phyloP scores from a whole-genome alignment of 2,113 vertebrate species.

The Phainopepla nitens region DNA sequence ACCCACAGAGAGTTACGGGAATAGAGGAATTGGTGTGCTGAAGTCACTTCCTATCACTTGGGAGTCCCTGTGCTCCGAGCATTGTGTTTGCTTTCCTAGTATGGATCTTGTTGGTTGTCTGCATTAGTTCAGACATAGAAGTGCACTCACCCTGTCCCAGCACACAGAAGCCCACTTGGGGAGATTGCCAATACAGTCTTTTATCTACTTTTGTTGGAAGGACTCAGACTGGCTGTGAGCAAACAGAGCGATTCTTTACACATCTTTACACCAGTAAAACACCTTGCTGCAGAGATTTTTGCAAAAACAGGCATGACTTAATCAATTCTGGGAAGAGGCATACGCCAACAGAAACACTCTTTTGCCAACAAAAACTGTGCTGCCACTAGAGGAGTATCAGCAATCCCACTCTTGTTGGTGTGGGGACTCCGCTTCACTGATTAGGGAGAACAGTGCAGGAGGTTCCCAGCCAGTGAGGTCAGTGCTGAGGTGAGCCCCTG shows the following conservation, averaged over 20 bases:
- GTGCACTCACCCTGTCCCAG: background rate
- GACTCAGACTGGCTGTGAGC: background rate
- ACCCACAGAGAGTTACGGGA: slow-evolving; percentile 51
- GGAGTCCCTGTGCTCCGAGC: slow-evolving; percentile 19
- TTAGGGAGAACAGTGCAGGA: background rate
- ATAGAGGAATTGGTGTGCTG: slow-evolving; percentile 48
- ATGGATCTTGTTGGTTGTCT: background rate
- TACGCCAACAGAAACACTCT: slow-evolving; percentile 47
- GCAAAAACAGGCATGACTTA: background rate
- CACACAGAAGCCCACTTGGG: background rate
- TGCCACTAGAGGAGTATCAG: background rate
- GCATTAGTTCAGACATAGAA: background rate
- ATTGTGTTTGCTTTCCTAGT: slow-evolving; percentile 25
- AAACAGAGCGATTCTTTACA: background rate
- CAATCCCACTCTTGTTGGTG: background rate
- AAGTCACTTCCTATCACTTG: slow-evolving; percentile 50
- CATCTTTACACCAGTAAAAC: background rate
- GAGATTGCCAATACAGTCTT: background rate
- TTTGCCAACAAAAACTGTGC: background rate
- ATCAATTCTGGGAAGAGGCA: background rate
- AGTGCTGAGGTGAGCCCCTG: background rate
- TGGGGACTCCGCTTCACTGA: background rate
- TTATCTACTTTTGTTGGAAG: background rate
- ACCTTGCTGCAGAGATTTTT: slow-evolving; percentile 12
- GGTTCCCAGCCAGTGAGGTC: slow-evolving; percentile 11